Evolutionary conservation across 2,797 vertebrate genomes (phyloP), one percentile per base, ranked within the genome.

Genomic region (Morus bassanus): DNA sequence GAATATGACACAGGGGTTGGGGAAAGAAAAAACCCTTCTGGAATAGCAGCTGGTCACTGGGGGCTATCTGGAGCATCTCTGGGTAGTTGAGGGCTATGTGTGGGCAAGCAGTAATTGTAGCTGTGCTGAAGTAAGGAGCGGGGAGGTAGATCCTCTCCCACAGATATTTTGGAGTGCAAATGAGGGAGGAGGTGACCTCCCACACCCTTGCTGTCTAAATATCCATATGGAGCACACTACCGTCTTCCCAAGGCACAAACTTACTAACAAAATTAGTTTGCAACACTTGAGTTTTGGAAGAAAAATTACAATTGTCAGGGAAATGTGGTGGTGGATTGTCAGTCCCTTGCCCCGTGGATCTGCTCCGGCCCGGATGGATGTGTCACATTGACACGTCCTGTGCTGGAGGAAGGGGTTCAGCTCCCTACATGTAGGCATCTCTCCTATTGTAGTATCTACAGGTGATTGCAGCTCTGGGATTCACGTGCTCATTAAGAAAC

Each of bases 191-290:
- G 48, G 18, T 31, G 77, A 56, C 51, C 23, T 69, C 23, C n/a
- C 37, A 12, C 13, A 19, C 6, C 37, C 23, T 78, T 53, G n/a
- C 15, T 59, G 10, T 54, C 50, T 50, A n/a, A 57, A 18, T 39
- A 64, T 9, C 54, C 12, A 0, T 35, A 16, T 1, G 2, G 53
- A n/a, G 12, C 30, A 13, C 6, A 3, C 3, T 10, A 21, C 19
- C 17, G 6, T 46, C 41, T 33, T 19, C 10, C 10, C 50, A 25
- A 64, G 67, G 50, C 43, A 51, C 31, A 23, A 50, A 18, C 6
- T 67, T 50, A 5, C 13, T 28, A 6, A 28, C 3, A 33, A 65
- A 80, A 56, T 28, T 2, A 33, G 6, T 22, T 54, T 37, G 13
- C 9, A 5, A 10, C 6, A 7, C 35, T 24, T 10, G 17, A 18